Conservation (phyloP, 92 coral and sea anemone genomes). For the Galaxea fascicularis region DNA sequence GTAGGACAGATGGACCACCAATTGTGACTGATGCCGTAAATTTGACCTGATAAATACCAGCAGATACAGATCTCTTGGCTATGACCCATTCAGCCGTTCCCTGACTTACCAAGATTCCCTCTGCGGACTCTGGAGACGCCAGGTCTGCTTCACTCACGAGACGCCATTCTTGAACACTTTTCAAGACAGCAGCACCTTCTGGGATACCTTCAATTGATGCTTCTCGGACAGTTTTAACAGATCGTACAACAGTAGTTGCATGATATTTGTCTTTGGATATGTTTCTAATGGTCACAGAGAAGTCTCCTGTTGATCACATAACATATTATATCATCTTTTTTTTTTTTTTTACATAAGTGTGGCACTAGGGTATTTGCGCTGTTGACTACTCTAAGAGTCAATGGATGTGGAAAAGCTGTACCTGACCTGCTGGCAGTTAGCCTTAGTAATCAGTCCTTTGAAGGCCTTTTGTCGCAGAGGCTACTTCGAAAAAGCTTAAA, state of each 20-base stretch:
- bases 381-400: no score
- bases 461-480: no score
- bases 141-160: conserved; percentile 27
- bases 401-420: no score
- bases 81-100: conserved; percentile 42
- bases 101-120: conserved; percentile 18
- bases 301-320: conserved; percentile 1
- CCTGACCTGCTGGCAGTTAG: no score
- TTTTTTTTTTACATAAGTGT: no score
- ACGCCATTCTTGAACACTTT: conserved; percentile 19
- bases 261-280: conserved; percentile 26
- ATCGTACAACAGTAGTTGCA: background rate
- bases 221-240: conserved; percentile 9
- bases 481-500: no score
- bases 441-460: no score
- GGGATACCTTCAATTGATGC: conserved; percentile 11
- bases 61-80: conserved; percentile 10
- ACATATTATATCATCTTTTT: background rate
- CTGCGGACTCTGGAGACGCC: conserved; percentile 7
- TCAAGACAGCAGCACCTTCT: conserved; percentile 4
- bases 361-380: no score
- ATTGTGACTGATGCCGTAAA: conserved; percentile 17
- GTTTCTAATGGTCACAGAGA: conserved; percentile 18
- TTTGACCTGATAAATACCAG: conserved; percentile 36
- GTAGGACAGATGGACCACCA: conserved; percentile 20